Evolutionary conservation across 2,888 invertebrate species (phyloP).

Genomic region (Morpho achilles): DNA sequence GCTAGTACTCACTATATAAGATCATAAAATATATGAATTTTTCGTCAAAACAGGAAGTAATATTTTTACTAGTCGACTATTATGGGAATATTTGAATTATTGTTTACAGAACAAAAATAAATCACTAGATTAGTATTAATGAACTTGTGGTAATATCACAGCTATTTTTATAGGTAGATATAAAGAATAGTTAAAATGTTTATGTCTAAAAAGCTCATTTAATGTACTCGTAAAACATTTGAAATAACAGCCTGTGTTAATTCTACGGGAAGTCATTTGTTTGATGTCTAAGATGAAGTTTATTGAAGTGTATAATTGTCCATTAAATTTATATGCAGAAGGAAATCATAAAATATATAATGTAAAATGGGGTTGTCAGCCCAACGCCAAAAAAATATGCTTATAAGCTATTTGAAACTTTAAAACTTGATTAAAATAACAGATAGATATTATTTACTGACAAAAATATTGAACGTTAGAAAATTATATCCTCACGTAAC

Average conservation of each 20-base stretch:
- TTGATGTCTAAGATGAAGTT: neutral
- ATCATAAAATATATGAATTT: neutral
- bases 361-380: neutral
- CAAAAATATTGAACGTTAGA: no score
- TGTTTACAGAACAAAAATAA: neutral
- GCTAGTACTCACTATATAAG: neutral
- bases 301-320: neutral
- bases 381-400: no score
- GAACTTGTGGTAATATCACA: conserved; percentile 1
- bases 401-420: no score
- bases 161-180: neutral
- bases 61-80: conserved; percentile 1
- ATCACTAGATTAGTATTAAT: neutral
- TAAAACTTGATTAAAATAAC: no score
- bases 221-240: neutral
- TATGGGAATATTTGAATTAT: neutral
- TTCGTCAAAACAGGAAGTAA: neutral
- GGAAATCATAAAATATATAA: no score
- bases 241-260: conserved; percentile 3
- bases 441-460: no score
- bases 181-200: no score
- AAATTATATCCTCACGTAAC: no score
- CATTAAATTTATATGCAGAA: neutral
- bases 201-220: no score
- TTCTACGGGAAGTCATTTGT: neutral